Evolutionary conservation across 2,113 vertebrate species (phyloP).

Genomic region (Piprites chloris): DNA sequence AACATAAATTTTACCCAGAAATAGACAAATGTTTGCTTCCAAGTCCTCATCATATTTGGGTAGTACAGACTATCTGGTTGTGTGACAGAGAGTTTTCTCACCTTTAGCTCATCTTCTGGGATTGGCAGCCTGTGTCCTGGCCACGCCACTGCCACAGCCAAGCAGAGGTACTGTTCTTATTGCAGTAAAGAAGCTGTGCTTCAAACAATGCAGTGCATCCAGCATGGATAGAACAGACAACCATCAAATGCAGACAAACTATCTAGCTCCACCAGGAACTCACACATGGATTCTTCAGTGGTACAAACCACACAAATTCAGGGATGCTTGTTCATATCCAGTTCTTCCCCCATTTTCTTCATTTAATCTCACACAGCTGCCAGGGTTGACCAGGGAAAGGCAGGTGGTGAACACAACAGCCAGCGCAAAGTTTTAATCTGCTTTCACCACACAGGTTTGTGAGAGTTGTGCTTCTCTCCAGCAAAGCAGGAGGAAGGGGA

Average conservation of each 20-base stretch:
- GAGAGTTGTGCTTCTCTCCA: not conserved
- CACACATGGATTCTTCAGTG: not conserved
- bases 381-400: not conserved
- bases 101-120: not conserved
- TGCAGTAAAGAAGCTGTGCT: not conserved
- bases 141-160: not conserved
- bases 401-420: not conserved
- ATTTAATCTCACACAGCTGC: not conserved
- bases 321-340: not conserved
- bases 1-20: not conserved
- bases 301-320: not conserved
- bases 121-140: not conserved
- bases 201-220: not conserved
- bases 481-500: not conserved
- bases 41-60: accelerated
- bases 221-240: not conserved
- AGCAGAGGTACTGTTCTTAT: not conserved
- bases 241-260: not conserved
- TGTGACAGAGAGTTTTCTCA: not conserved
- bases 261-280: not conserved
- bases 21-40: not conserved
- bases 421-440: not conserved
- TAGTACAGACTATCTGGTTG: not conserved
- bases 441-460: not conserved
- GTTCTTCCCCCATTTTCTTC: not conserved